Conservation (phyloP, 1,140 invertebrate genomes). For the Hormaphis cornu region DNA sequence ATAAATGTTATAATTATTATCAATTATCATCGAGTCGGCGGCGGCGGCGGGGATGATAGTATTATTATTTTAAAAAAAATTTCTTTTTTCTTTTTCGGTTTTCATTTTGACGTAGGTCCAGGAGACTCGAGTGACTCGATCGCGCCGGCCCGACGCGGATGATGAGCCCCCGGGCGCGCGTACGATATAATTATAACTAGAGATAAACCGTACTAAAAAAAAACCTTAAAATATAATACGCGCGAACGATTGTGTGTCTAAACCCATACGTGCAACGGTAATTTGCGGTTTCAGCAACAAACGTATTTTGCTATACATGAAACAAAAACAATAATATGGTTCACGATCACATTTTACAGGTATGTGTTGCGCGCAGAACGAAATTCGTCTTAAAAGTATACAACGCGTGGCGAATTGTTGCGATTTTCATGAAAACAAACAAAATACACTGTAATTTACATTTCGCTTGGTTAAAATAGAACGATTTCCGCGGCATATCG, state of each 20-base stretch:
- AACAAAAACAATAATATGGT: neutral
- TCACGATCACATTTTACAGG: neutral
- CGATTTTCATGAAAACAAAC: no score
- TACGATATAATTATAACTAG: constrained; percentile 4
- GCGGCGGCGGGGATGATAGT: neutral
- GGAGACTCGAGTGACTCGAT: neutral
- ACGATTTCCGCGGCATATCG: no score
- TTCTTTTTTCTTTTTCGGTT: neutral
- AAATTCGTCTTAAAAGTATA: no score
- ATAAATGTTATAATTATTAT: constrained; percentile 33
- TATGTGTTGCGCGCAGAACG: no score
- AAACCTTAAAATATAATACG: neutral
- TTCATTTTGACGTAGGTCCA: constrained; percentile 30
- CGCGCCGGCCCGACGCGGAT: neutral
- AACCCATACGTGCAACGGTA: neutral
- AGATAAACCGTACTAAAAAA: neutral
- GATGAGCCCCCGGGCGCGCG: constrained; percentile 18
- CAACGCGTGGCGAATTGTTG: no score
- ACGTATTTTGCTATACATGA: neutral
- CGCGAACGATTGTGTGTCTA: neutral
- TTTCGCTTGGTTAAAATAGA: no score
- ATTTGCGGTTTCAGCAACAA: constrained; percentile 25
- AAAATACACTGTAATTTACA: no score
- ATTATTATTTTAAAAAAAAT: no score
- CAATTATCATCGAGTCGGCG: constrained; percentile 17